Conservation (phyloP, 1,140 invertebrate species). For the Hestina assimilis region DNA sequence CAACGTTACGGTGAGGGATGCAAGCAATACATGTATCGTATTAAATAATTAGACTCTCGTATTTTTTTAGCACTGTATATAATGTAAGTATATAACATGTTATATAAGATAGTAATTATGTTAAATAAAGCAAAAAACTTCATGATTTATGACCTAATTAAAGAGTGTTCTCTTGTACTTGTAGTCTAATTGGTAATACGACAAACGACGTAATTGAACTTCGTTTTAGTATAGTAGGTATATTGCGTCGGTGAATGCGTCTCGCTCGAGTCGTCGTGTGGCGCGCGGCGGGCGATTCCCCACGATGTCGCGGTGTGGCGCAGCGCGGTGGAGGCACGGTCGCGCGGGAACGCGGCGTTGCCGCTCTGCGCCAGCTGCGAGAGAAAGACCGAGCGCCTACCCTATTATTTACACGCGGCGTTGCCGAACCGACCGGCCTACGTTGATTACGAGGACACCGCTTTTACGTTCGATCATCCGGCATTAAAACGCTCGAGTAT, state of each 20-base stretch:
- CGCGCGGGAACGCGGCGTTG: constrained; percentile 56
- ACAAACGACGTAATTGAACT: constrained; percentile 22
- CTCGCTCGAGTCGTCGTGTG: constrained; percentile 40
- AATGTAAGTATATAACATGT: constrained; percentile 30
- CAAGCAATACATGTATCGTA: neutral
- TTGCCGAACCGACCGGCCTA: constrained; percentile 78
- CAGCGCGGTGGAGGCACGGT: constrained; percentile 57
- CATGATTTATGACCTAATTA: neutral
- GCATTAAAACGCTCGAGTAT: constrained; percentile 38
- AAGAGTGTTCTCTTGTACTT: neutral
- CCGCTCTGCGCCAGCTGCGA: constrained; percentile 67
- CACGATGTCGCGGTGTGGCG: constrained; percentile 34
- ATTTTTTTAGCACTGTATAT: constrained; percentile 25
- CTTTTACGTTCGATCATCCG: constrained; percentile 76
- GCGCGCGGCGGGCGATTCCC: constrained; percentile 46
- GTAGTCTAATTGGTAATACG: constrained; percentile 14
- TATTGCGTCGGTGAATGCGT: constrained; percentile 62
- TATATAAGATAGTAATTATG: neutral
- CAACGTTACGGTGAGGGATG: neutral
- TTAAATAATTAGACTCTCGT: neutral
- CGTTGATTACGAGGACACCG: constrained; percentile 78
- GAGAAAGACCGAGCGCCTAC: constrained; percentile 74
- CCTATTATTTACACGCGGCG: constrained; percentile 79
- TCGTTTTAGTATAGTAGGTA: constrained; percentile 48
- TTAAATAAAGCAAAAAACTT: neutral